Base-by-base conservation (phyloP, 2,888 invertebrate species). In the Platycheirus rosarum region DNA sequence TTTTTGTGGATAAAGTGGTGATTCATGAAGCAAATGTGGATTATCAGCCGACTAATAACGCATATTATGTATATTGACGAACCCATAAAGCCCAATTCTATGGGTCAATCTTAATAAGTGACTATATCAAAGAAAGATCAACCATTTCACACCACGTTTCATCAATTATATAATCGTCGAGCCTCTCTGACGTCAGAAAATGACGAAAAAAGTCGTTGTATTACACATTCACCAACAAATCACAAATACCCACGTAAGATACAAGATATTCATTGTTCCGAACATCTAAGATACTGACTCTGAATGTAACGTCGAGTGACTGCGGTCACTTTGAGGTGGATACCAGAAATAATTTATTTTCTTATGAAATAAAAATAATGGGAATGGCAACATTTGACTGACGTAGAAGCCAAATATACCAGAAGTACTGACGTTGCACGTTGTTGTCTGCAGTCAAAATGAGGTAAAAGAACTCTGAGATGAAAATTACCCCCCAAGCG, bases 391-490 rank as follows among this genome's bases (percentile, higher is more conserved):
- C 2, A 1, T 32, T 7, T 2, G 4, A 13, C 4, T 40, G 37
- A 40, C 37, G 37, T 40, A 2, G 37, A 40, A 32, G 8, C 3
- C 8, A 40, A 40, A 40, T 13, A 2, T 13, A 2, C 37, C 37
- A 13, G 4, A 40, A 13, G 5, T 40, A 40, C 13, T 6, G 26
- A 26, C 26, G 26, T 26, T 6, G n/a, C n/a, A n/a, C 5, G 2
- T n/a, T 40, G 37, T 4, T 2, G 13, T n/a, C n/a, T n/a, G n/a
- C n/a, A n/a, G n/a, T n/a, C n/a, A n/a, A 40, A 13, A 13, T 40
- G 13, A 40, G 13, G n/a, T 40, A 2, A 57, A 29, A 37, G 48
- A 57, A 40, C 57, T 57, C 48, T 35, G 48, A 49, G 13, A 66
- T n/a, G n/a, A n/a, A n/a, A n/a, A 66, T 49, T n/a, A 18, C 18